A percentile compares a stretch with the other conserved stretches of the same genome.
phyloP scores from a whole-genome alignment of 92 coral and sea anemone genomes.

The Plumapathes pennacea region DNA sequence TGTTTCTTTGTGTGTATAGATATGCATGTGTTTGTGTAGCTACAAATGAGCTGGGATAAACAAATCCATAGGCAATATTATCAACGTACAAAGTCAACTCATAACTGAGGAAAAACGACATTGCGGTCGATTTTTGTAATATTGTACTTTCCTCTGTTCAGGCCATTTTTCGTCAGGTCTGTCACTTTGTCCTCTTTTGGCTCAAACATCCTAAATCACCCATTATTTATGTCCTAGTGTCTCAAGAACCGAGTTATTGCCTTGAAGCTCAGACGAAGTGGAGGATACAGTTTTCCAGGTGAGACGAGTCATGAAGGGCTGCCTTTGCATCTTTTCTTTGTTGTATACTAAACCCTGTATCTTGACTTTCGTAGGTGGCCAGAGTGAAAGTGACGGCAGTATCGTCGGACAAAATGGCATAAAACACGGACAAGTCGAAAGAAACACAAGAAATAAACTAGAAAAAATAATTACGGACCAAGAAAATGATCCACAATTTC shows the following conservation, averaged over 20 bases:
- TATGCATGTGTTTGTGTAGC: too few relatives aligned
- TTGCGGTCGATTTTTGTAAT: too few relatives aligned
- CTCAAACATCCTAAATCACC: not conserved
- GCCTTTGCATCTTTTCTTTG: not conserved
- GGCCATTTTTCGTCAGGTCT: not conserved
- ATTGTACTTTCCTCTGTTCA: not conserved
- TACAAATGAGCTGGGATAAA: too few relatives aligned
- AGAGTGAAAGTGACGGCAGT: constrained; percentile 15
- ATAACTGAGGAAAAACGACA: too few relatives aligned
- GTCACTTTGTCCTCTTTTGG: not conserved
- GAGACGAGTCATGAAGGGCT: too few relatives aligned
- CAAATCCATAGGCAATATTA: too few relatives aligned
- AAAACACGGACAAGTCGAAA: constrained; percentile 60
- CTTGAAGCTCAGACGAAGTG: constrained; percentile 77
- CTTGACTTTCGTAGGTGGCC: constrained; percentile 3
- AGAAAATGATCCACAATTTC: constrained; percentile 77
- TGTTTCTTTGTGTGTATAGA: too few relatives aligned
- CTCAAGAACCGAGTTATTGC: constrained; percentile 86
- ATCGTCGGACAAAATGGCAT: constrained; percentile 22
- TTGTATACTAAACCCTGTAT: not conserved
- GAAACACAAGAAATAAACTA: constrained; percentile 52
- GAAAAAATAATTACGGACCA: constrained; percentile 67
- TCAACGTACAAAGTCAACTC: too few relatives aligned
- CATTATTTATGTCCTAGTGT: constrained; percentile 53
- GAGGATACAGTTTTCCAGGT: constrained; percentile 45